Conservation (phyloP, 2,797 vertebrate genomes). For the Lemur catta region DNA sequence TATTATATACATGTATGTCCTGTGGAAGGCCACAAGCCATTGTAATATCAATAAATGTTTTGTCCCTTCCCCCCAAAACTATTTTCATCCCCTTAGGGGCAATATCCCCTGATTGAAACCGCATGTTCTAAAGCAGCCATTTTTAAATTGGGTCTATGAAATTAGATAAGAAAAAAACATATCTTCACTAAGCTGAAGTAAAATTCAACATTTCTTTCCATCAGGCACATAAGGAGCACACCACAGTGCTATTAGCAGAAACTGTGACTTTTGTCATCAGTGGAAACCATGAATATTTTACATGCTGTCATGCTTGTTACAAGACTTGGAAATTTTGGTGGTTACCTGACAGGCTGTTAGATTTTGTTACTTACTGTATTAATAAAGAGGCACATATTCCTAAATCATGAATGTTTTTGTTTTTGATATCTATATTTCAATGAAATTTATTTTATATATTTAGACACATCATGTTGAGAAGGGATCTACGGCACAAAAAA, state of each 20-base stretch:
- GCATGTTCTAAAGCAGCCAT: background rate
- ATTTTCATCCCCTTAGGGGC: background rate
- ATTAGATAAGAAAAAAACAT: background rate
- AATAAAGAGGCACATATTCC: background rate
- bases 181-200: background rate
- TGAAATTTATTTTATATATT: background rate
- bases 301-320: accelerated
- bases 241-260: background rate
- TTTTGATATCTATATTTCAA: background rate
- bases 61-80: background rate
- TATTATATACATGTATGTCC: background rate
- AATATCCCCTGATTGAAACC: background rate
- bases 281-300: background rate
- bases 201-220: background rate
- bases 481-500: constrained; percentile 18
- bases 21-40: background rate
- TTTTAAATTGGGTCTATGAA: background rate
- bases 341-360: background rate
- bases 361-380: background rate
- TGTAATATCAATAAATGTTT: background rate
- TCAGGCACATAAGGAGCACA: accelerated
- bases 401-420: background rate
- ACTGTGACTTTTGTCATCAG: background rate
- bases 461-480: background rate
- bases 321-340: background rate